A percentile compares a stretch with the other conserved stretches of the same genome.
These are phyloP conservation scores for Pandemis cinnamomeana DNA, from an alignment of 2,888 invertebrate genomes.

Conservation along the genomic window DNA sequence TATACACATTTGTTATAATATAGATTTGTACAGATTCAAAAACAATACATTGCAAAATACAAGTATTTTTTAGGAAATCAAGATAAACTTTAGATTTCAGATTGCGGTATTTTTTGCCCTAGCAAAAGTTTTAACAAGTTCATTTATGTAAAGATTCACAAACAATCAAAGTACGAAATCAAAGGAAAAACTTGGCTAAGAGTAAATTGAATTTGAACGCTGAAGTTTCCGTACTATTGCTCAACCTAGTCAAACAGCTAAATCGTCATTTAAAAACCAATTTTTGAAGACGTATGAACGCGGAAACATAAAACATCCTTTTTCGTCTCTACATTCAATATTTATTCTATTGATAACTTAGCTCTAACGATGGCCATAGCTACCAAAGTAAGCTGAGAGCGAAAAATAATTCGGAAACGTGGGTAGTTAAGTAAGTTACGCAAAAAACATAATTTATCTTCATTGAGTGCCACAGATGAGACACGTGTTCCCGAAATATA, in stretches of 20 bases:
- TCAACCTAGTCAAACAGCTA: too few relatives aligned
- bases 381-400: neutral
- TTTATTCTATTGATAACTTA: too few relatives aligned
- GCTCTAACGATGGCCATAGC: neutral
- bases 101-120: neutral
- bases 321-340: too few relatives aligned
- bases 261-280: too few relatives aligned
- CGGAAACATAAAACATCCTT: too few relatives aligned
- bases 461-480: conserved; percentile 45
- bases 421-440: neutral
- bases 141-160: neutral
- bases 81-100: neutral
- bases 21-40: neutral
- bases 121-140: neutral
- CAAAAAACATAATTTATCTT: conserved; percentile 20
- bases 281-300: too few relatives aligned
- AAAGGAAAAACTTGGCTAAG: neutral
- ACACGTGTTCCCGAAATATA: conserved; percentile 68
- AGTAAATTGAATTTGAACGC: neutral
- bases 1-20: neutral
- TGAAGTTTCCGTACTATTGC: too few relatives aligned
- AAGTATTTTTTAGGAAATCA: neutral
- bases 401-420: neutral
- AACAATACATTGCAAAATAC: too few relatives aligned
- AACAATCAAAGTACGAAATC: neutral